Evolutionary conservation across 2,888 invertebrate species (phyloP), one percentile per base, ranked within the genome.

Genomic region (Leptinotarsa tumamoca): DNA sequence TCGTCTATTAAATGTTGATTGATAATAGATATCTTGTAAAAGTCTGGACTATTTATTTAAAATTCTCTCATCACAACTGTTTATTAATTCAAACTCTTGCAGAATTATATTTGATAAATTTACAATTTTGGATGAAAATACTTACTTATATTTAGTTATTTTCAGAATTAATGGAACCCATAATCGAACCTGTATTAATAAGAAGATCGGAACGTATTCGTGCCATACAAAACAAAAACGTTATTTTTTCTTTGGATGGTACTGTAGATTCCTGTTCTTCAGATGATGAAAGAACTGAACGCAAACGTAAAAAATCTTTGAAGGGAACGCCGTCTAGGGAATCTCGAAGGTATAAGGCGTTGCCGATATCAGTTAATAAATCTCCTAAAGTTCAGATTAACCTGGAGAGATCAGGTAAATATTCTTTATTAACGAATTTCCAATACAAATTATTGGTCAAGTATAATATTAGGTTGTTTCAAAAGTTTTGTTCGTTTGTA

Each of bases 251-350:
- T 14, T 52, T 81, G 58, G 80, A 82, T 72, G 81, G 80, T 5
- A 69, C 76, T 50, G 71, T 77, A 49, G 81, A 82, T 76, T 78
- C 79, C 1, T 74, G 72, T 68, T 75, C 79, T 33, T 80, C 80
- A 4, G 78, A 79, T 15, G 81, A 81, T 58, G 77, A 77, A 51
- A 51, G 68, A 69, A 14, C 27, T n/a, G 21, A 17, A 17, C 23
- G 4, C 33, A 56, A 54, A 27, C 72, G 61, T 52, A 54, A 51
- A 23, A 68, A 58, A 61, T 50, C 50, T 63, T 68, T 58, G n/a
- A 54, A 51, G 54, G 70, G 18, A 21, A 75, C 56, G 49, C 67
- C 71, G 14, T 27, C 15, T 13, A 72, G 54, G n/a, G 68, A 50
- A 56, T 67, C 71, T 61, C 33, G 4, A 63, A 76, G 56, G 56